Percentiles rank a stretch among this genome's conserved stretches.
Conservation (phyloP, 2,888 invertebrate genomes). For the Oxystoma pomonae region DNA sequence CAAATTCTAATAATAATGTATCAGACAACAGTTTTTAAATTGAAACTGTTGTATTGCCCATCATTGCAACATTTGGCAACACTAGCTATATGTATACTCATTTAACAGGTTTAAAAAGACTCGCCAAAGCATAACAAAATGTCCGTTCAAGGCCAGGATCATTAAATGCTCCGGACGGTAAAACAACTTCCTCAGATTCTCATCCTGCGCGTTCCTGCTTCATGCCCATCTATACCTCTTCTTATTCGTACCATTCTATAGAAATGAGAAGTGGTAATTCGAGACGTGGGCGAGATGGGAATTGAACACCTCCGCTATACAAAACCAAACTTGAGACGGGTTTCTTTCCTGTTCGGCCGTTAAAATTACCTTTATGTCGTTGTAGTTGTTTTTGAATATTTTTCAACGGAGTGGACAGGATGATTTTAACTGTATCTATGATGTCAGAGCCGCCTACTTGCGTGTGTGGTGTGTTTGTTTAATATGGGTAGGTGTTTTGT, state of each 20-base stretch:
- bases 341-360: background rate
- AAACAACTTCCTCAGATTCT: background rate
- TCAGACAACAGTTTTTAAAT: no score
- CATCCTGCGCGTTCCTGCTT: background rate
- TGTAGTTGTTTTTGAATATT: background rate
- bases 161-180: background rate
- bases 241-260: no score
- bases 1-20: no score
- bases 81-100: no score
- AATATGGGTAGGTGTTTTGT: background rate
- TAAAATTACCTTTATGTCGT: background rate
- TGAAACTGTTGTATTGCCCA: no score
- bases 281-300: background rate
- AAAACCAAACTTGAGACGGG: background rate
- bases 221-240: background rate
- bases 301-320: background rate
- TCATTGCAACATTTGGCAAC: no score
- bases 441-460: slow-evolving; percentile 6
- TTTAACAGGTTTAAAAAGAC: background rate
- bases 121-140: background rate
- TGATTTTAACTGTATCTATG: slow-evolving; percentile 18
- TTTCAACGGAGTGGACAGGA: background rate
- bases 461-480: background rate
- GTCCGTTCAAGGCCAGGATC: background rate
- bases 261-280: background rate